Base-by-base conservation (phyloP, 2,888 invertebrate genomes). In the Drosophila kokeensis region DNA sequence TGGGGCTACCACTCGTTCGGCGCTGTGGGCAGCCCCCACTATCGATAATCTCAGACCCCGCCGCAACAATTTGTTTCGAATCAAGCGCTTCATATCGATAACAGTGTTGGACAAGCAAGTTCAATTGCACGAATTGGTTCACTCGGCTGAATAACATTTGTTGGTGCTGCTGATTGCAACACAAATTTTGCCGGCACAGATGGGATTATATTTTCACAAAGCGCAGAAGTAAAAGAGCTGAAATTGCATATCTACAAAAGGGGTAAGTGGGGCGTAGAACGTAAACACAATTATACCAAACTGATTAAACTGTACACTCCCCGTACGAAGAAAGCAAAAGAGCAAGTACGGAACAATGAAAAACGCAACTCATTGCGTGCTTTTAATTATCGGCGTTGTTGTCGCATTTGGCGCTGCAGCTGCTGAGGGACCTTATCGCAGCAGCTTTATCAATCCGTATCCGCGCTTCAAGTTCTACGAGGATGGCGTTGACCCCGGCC, bases 391-490 rank as follows among this genome's bases (percentile, higher is more conserved):
- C 54, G 65, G 72, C 18, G 62, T 55, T 7, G 48, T 30, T 24
- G 73, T 29, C 27, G 62, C 27, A 2, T 40, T 21, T 34, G 63
- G 11, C 2, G 57, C 36, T n/a, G 62, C 45, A 8, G 60, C 32
- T 24, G 65, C 15, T 24, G 24, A 87, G 18, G 62, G 48, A 13
- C 61, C 80, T 2, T 87, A 90, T 66, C 86, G 81, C 5, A 78
- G 72, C 27, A 92, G 91, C 64, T 93, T 93, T 69, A 83, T 93
- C 7, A 93, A 93, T 82, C 93, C 92, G 2, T 93, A 93, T 90
- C 93, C 93, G 2, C 87, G 91, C 4, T 93, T 79, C 62, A 61
- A 87, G 29, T 70, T 67, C 50, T 92, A 76, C 60, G 67, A 75
- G 1, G 92, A 93, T 77, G 88, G 79, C 15, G 92, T 87, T 6